These are phyloP conservation scores for Eumacrocentrus americanus DNA, from an alignment of 2,888 invertebrate species.

Conservation along the genomic window DNA sequence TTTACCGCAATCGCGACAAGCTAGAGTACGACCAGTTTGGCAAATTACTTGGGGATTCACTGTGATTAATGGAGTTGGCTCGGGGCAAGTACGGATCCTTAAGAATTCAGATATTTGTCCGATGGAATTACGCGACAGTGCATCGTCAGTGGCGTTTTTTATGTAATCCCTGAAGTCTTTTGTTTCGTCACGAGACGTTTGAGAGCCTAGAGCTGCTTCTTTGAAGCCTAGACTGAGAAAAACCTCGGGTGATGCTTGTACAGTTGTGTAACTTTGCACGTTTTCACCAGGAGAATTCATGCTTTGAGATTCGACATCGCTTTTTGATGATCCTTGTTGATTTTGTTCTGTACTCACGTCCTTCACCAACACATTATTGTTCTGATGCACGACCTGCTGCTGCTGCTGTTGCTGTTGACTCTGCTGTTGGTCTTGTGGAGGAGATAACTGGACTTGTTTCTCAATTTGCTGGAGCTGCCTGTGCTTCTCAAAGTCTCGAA, in stretches of 20 bases:
- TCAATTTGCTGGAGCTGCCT: slow-evolving; percentile 53
- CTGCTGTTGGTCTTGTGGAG: slow-evolving; percentile 46
- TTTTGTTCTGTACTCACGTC: slow-evolving; percentile 46
- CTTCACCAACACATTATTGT: slow-evolving; percentile 53
- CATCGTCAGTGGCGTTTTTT: slow-evolving; percentile 50
- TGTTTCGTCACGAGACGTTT: slow-evolving; percentile 50
- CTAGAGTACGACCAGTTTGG: slow-evolving; percentile 44
- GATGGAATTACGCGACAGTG: slow-evolving; percentile 53
- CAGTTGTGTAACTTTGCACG: slow-evolving; percentile 52
- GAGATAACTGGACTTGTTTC: slow-evolving; percentile 49
- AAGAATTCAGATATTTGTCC: slow-evolving; percentile 59
- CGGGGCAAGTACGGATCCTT: slow-evolving; percentile 53
- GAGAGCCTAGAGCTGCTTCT: slow-evolving; percentile 38
- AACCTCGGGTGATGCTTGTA: slow-evolving; percentile 55
- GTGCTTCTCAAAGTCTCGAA: slow-evolving; percentile 49
- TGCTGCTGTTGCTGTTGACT: slow-evolving; percentile 38
- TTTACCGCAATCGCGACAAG: slow-evolving; percentile 59
- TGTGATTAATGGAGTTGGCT: slow-evolving; percentile 51
- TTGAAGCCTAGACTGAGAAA: slow-evolving; percentile 57
- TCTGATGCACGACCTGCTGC: slow-evolving; percentile 44
- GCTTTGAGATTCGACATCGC: slow-evolving; percentile 48
- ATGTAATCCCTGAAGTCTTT: slow-evolving; percentile 55
- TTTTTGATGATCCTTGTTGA: slow-evolving; percentile 52
- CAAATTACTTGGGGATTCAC: slow-evolving; percentile 56
- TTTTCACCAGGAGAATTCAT: slow-evolving; percentile 48